Conservation (phyloP, 2,113 vertebrate species). For the Epinephelus lanceolatus region DNA sequence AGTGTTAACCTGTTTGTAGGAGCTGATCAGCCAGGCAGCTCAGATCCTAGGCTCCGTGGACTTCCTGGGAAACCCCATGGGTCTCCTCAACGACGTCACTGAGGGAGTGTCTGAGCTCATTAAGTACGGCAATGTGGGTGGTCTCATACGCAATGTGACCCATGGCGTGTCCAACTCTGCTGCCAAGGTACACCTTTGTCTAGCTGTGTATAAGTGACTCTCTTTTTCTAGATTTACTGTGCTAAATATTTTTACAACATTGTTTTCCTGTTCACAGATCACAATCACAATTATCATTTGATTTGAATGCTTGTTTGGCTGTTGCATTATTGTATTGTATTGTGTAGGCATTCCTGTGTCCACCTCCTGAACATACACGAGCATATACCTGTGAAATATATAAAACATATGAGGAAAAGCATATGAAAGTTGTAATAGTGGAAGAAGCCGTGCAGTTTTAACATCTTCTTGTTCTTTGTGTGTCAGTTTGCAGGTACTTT, state of each 20-base stretch:
- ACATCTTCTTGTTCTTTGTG: background rate
- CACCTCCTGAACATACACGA: no score
- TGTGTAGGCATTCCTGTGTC: background rate
- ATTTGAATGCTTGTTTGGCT: background rate
- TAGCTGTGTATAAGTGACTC: background rate
- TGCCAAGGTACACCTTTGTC: conserved; percentile 89
- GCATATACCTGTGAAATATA: background rate
- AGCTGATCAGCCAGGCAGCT: conserved; percentile 96
- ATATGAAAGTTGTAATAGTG: background rate
- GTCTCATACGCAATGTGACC: conserved; percentile 96
- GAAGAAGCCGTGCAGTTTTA: background rate
- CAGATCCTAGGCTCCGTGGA: conserved; percentile 97
- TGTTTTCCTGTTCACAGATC: no score
- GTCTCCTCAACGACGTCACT: conserved; percentile 94
- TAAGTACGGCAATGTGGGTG: conserved; percentile 95
- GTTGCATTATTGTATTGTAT: no score
- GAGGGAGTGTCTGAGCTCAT: conserved; percentile 96
- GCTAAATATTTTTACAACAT: conserved; percentile 3
- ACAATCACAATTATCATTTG: background rate
- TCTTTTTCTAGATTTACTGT: background rate
- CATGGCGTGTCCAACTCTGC: conserved; percentile 98
- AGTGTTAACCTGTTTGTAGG: conserved; percentile 77
- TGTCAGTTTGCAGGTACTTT: conserved; percentile 94
- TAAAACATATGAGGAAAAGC: background rate
- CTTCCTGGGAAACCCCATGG: conserved; percentile 98